Base-by-base conservation (phyloP, 2,888 invertebrate genomes). In the Archaeoteleia sp. region DNA sequence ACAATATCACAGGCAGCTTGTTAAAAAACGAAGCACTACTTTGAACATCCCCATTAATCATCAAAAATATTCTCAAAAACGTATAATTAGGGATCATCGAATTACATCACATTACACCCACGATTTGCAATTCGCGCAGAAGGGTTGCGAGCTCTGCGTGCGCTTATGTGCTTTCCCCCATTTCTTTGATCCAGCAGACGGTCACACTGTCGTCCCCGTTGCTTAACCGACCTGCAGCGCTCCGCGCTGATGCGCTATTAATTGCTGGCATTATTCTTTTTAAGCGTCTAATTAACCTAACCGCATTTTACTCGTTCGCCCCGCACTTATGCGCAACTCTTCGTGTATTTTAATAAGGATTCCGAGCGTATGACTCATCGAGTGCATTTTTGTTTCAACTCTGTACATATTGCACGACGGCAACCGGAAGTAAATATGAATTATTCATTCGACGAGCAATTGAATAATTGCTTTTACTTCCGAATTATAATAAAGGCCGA, bases 211-310 rank as follows among this genome's bases (percentile, higher is more conserved):
- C 67, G 51, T 51, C 43, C 63, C 51, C 23, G 4, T 35, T 39
- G 43, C 5, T 62, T 49, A 60, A 37, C 55, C 34, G 37, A 43
- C 27, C 37, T 67, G 46, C 67, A 60, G 35, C 30, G 43, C 51
- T 29, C 57, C 42, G 43, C 57, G 40, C 46, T 70, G 65, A 63
- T 51, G 62, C 53, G 67, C 69, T 66, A 67, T 71, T 70, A 69
- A 72, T 60, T 62, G 61, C 57, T 51, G 58, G 68, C 67, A 72
- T 68, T 70, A 72, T 73, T 60, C 46, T 55, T 60, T 65, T 60
- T 20, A 55, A 66, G 66, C 58, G 61, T 70, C 71, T 78, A 78
- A 79, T 79, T 76, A 78, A 67, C 72, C 69, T 61, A 60, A 48
- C 72, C 68, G 55, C 75, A 78, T 78, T 76, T 75, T n/a, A 79